Evolutionary conservation across 2,797 vertebrate species (phyloP).

Genomic region (Sebastes oblongus): DNA sequence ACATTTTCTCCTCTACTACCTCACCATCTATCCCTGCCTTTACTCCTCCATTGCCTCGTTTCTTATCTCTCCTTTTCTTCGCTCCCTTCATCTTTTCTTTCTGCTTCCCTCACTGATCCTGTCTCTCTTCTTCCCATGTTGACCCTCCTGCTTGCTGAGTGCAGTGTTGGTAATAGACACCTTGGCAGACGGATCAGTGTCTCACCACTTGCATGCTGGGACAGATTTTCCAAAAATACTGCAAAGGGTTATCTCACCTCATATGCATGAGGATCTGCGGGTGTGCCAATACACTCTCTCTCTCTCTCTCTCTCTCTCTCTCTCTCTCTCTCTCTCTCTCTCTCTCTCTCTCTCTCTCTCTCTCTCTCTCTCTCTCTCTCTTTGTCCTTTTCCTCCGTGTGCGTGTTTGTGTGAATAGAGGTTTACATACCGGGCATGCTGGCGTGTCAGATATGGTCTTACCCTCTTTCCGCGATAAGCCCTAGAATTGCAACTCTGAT

Average conservation of each 20-base stretch:
- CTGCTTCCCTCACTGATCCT: neutral
- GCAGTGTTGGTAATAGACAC: slow-evolving; percentile 66
- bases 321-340: no score
- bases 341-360: slow-evolving; percentile 1
- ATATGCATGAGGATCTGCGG: slow-evolving; percentile 13
- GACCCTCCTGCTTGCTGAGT: slow-evolving; percentile 28
- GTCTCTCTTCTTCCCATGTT: slow-evolving; percentile 17
- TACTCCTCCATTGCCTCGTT: neutral
- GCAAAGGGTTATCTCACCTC: slow-evolving; percentile 56
- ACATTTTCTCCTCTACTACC: neutral
- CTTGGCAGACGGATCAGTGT: slow-evolving; percentile 64
- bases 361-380: neutral
- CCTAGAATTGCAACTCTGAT: slow-evolving; percentile 72
- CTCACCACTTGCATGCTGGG: slow-evolving; percentile 66
- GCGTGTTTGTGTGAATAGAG: slow-evolving; percentile 20
- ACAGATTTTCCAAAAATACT: slow-evolving; percentile 77
- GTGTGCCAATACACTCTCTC: neutral
- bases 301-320: neutral
- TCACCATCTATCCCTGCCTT: neutral
- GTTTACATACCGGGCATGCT: slow-evolving; percentile 66
- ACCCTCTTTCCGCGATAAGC: slow-evolving; percentile 79
- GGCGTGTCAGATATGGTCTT: slow-evolving; percentile 78
- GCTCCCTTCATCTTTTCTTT: neutral
- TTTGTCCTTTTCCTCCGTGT: neutral
- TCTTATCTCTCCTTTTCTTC: neutral